These are phyloP conservation scores for Apostichopus leukothele DNA, from an alignment of 53 echinoderm and acorn worm species.

Conservation along the genomic window DNA sequence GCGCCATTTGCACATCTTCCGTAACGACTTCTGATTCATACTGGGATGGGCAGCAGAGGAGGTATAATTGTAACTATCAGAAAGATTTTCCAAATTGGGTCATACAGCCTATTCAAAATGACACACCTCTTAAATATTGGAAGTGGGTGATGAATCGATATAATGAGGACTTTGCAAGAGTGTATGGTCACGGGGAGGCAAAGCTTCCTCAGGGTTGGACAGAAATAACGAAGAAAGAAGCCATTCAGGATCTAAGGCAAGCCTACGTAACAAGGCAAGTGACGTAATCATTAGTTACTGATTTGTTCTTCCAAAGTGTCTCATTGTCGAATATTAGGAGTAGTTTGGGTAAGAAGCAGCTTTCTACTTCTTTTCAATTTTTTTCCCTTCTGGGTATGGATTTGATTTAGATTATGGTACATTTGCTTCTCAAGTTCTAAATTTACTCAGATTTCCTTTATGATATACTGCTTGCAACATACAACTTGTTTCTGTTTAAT, in stretches of 20 bases:
- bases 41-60: not conserved
- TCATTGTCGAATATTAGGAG: too few relatives aligned
- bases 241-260: conserved; percentile 19
- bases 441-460: too few relatives aligned
- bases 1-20: conserved; percentile 31
- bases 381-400: too few relatives aligned
- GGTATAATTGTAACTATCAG: conserved; percentile 22
- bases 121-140: conserved; percentile 37
- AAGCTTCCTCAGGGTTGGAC: conserved; percentile 48
- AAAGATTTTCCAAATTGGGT: conserved; percentile 45
- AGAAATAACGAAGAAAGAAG: conserved; percentile 25
- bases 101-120: conserved; percentile 47
- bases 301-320: too few relatives aligned
- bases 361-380: too few relatives aligned
- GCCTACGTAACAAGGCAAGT: conserved; percentile 17
- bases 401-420: too few relatives aligned
- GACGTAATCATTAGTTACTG: not conserved
- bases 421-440: too few relatives aligned
- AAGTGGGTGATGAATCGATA: conserved; percentile 46
- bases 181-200: conserved; percentile 22
- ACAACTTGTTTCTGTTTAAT: too few relatives aligned
- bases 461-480: too few relatives aligned
- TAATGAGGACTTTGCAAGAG: conserved; percentile 42
- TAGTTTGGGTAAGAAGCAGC: too few relatives aligned
- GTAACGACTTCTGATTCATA: not conserved